These are phyloP conservation scores for Melanophora roralis DNA, from an alignment of 2,888 invertebrate species.

Conservation along the genomic window DNA sequence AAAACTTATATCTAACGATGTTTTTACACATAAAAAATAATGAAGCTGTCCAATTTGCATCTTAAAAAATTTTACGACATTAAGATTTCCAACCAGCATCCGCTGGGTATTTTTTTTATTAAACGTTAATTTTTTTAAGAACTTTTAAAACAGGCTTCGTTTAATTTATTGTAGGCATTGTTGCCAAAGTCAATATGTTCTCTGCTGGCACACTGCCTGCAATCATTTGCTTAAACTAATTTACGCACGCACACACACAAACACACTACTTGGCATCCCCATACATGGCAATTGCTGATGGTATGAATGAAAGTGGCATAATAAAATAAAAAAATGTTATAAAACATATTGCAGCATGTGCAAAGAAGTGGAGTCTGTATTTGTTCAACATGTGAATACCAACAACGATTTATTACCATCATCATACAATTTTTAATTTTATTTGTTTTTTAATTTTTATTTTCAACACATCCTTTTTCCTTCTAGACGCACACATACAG, in stretches of 20 bases:
- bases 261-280: not conserved
- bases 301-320: constrained; percentile 21
- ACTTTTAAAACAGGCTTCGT: not conserved
- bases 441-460: constrained; percentile 12
- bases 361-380: not conserved
- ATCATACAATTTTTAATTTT: constrained; percentile 8
- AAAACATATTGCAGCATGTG: constrained; percentile 28
- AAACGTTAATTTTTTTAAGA: too few species aligned
- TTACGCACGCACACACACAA: not conserved
- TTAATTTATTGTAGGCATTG: constrained; percentile 39
- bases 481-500: not conserved
- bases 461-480: not conserved
- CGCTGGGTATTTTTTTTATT: too few species aligned
- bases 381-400: not conserved
- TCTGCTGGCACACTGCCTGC: not conserved
- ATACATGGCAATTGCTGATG: constrained; percentile 16
- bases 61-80: too few species aligned
- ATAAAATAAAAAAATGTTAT: constrained; percentile 17
- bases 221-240: not conserved
- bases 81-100: too few species aligned
- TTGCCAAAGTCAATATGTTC: constrained; percentile 32
- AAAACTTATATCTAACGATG: too few species aligned
- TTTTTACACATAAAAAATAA: too few species aligned
- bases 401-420: not conserved
- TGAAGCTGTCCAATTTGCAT: too few species aligned